Percentiles rank a stretch among this genome's conserved stretches.
phyloP scores from a whole-genome alignment of 1,140 invertebrate genomes.

The Rhopalosiphum padi region DNA sequence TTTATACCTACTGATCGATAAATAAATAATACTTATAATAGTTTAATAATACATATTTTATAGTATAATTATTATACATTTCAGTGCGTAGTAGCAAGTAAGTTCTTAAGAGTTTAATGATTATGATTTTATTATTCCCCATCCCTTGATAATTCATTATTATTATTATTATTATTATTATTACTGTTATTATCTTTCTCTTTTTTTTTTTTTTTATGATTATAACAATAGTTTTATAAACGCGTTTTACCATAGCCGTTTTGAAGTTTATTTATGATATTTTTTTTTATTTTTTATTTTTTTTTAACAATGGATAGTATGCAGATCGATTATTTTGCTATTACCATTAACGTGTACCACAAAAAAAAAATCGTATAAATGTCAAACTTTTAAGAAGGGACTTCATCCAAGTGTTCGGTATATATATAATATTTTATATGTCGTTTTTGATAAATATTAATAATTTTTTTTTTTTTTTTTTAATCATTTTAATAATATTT shows the following conservation, averaged over 20 bases:
- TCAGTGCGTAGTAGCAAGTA: background rate
- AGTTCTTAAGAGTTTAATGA: background rate
- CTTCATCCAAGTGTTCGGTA: background rate
- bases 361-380: background rate
- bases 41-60: background rate
- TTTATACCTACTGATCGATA: background rate
- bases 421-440: too few relatives aligned
- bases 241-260: background rate
- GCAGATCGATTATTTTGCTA: background rate
- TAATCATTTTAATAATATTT: too few relatives aligned
- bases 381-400: background rate
- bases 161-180: conserved; percentile 1
- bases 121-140: background rate
- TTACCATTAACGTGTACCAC: background rate
- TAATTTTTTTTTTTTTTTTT: too few relatives aligned
- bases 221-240: background rate
- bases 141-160: background rate
- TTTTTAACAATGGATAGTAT: background rate
- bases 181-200: background rate
- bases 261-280: background rate
- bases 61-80: background rate
- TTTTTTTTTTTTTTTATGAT: background rate
- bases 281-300: background rate
- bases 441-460: too few relatives aligned
- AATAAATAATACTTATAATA: background rate